phyloP scores from a whole-genome alignment of 2,113 vertebrate species.

The Pangasianodon gigas region DNA sequence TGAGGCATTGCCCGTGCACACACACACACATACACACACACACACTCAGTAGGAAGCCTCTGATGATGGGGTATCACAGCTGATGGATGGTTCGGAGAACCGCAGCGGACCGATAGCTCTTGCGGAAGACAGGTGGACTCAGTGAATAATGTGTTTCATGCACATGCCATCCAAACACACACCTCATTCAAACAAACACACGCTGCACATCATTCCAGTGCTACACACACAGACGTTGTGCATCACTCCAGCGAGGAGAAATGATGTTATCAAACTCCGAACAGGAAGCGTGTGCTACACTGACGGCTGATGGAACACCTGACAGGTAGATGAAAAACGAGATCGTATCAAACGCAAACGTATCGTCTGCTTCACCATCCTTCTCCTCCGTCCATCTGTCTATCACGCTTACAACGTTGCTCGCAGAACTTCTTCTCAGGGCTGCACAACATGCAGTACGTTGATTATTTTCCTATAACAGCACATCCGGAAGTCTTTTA shows the following conservation, averaged over 20 bases:
- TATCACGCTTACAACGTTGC: background rate
- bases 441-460: background rate
- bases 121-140: constrained; percentile 27
- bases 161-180: constrained; percentile 27
- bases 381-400: background rate
- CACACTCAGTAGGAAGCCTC: background rate
- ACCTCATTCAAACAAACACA: constrained; percentile 4
- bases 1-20: background rate
- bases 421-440: background rate
- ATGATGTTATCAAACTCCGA: constrained; percentile 30
- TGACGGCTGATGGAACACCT: constrained; percentile 26
- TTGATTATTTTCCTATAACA: background rate
- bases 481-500: background rate
- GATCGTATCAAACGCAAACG: constrained; percentile 4
- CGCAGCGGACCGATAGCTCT: constrained; percentile 26
- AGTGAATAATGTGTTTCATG: constrained; percentile 23
- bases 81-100: constrained; percentile 39
- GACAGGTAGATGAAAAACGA: constrained; percentile 9
- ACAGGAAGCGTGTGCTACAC: background rate
- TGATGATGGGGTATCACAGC: constrained; percentile 15
- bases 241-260: constrained; percentile 6
- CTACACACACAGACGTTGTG: background rate
- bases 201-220: constrained; percentile 11
- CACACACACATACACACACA: background rate
- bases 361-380: constrained; percentile 24